Conservation (phyloP, 2,888 invertebrate genomes). For the Epistrophe eligans region DNA sequence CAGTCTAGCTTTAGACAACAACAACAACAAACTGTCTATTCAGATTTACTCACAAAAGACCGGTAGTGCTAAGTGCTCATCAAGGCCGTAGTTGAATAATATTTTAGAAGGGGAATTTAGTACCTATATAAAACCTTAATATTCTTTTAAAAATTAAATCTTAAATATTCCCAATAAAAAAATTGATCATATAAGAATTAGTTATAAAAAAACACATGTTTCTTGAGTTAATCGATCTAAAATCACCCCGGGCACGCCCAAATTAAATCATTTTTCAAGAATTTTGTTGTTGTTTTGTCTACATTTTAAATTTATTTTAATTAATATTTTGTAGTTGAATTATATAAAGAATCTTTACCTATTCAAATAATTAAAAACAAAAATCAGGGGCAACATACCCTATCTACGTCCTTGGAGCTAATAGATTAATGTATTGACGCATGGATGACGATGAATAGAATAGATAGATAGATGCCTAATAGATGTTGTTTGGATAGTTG, state of each 20-base stretch:
- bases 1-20: slow-evolving; percentile 30
- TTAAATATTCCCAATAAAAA: background rate
- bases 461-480: slow-evolving; percentile 3
- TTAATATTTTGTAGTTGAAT: background rate
- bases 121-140: background rate
- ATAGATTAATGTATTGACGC: slow-evolving; percentile 28
- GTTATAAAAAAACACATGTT: background rate
- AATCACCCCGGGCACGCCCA: background rate
- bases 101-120: background rate
- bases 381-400: background rate
- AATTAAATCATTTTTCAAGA: background rate
- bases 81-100: background rate
- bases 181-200: too few relatives aligned
- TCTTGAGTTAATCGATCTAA: background rate
- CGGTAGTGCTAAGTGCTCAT: slow-evolving; percentile 20
- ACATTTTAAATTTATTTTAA: background rate
- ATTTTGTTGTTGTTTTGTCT: background rate
- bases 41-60: slow-evolving; percentile 34
- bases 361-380: background rate
- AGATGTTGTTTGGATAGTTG: slow-evolving; percentile 20
- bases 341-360: background rate
- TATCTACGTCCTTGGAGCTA: slow-evolving; percentile 6
- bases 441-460: slow-evolving; percentile 16
- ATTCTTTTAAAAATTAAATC: background rate
- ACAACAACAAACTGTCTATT: slow-evolving; percentile 6